Percentiles rank a stretch among this genome's conserved stretches.
Evolutionary conservation across 2,888 invertebrate species (phyloP).

Genomic region (Reticulitermes lucifugus): DNA sequence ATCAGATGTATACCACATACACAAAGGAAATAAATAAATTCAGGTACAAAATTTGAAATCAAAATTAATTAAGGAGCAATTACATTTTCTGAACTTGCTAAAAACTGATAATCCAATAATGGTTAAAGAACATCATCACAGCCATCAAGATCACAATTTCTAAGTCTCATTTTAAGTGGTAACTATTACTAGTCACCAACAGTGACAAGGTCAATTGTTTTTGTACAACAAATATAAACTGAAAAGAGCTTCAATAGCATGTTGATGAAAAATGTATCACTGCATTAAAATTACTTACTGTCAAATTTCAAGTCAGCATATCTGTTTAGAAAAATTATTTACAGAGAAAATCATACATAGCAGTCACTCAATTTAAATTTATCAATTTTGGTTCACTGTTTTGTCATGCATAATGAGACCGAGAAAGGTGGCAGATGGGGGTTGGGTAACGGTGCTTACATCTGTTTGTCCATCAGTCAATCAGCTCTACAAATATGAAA

Average conservation of each 20-base stretch:
- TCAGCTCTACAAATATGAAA: slow-evolving; percentile 32
- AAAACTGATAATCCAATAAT: neutral
- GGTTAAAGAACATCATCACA: neutral
- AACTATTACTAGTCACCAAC: neutral
- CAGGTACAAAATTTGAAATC: no score
- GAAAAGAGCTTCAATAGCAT: slow-evolving; percentile 1
- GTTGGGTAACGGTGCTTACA: slow-evolving; percentile 11
- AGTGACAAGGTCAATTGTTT: neutral
- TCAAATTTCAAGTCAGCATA: neutral
- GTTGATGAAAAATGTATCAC: neutral
- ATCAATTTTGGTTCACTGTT: neutral
- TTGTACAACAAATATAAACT: neutral
- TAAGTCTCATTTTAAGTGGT: neutral
- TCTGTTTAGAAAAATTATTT: neutral
- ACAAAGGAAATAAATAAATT: no score
- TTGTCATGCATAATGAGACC: neutral
- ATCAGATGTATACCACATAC: neutral
- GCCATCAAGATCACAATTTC: slow-evolving; percentile 13
- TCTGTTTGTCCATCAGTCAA: slow-evolving; percentile 2
- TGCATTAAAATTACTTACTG: neutral
- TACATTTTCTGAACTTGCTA: no score
- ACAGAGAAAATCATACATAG: neutral
- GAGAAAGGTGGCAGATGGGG: neutral
- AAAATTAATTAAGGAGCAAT: no score
- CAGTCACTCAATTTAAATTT: neutral